Percentiles rank a stretch among this genome's conserved stretches.
phyloP scores from a whole-genome alignment of 2,113 vertebrate species.

The Murina feae region DNA sequence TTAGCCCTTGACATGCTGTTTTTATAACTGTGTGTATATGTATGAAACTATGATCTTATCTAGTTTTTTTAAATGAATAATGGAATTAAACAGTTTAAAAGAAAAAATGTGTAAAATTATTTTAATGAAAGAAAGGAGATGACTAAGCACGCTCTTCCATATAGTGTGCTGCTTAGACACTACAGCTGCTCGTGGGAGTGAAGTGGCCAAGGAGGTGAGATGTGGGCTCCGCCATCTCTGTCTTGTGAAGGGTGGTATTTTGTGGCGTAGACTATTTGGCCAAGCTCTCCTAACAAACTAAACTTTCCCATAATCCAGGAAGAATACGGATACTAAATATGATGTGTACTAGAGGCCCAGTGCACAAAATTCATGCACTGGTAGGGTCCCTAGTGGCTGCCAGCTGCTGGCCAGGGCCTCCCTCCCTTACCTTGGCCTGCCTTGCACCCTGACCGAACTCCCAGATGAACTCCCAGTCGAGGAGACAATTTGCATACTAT shows the following conservation, averaged over 20 bases:
- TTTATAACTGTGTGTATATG: not conserved
- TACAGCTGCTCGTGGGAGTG: not conserved
- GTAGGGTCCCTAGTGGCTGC: too few species aligned
- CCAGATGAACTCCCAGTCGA: too few species aligned
- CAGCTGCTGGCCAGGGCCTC: too few species aligned
- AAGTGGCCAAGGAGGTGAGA: not conserved
- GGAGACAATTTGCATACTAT: too few species aligned
- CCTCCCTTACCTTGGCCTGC: too few species aligned
- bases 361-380: too few species aligned
- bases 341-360: too few species aligned
- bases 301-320: not conserved
- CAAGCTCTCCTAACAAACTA: not conserved
- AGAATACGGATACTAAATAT: not conserved
- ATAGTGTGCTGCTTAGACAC: not conserved
- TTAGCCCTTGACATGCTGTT: not conserved
- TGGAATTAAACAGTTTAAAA: not conserved
- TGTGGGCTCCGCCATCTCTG: not conserved
- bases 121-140: not conserved
- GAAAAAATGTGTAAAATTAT: not conserved
- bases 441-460: too few species aligned
- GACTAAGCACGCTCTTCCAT: not conserved
- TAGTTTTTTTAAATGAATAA: conserved; percentile 3
- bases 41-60: not conserved
- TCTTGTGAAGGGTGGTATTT: not conserved
- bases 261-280: not conserved